Percentiles rank a stretch among this genome's conserved stretches.
Evolutionary conservation across 2,888 invertebrate species (phyloP).

Genomic region (Yponomeuta cagnagella): DNA sequence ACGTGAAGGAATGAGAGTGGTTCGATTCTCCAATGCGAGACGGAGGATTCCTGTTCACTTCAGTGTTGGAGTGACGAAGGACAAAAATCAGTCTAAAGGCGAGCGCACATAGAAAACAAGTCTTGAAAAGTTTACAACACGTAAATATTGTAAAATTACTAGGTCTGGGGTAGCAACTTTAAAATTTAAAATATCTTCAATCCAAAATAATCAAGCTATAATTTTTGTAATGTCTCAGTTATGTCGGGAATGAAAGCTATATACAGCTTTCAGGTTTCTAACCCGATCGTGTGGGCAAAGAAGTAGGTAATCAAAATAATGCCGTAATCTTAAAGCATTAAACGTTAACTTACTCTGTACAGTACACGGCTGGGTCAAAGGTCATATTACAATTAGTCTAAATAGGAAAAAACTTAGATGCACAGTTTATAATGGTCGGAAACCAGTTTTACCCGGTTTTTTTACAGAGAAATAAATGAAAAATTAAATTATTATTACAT

Average conservation of each 20-base stretch:
- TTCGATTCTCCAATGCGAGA: neutral
- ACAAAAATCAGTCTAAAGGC: constrained; percentile 6
- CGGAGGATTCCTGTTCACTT: neutral
- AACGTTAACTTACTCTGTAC: constrained; percentile 11
- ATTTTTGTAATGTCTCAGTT: neutral
- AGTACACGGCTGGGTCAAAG: constrained; percentile 14
- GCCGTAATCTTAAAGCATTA: constrained; percentile 12
- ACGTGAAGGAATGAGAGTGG: neutral
- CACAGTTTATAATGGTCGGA: neutral
- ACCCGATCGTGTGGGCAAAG: neutral
- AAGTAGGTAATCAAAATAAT: neutral
- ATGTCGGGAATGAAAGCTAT: neutral
- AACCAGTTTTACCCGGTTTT: neutral
- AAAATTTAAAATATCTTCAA: neutral
- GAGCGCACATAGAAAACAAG: neutral
- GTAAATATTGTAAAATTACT: neutral
- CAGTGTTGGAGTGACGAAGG: neutral
- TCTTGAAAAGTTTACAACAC: constrained; percentile 2
- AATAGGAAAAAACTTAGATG: constrained; percentile 5
- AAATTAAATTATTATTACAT: constrained; percentile 3
- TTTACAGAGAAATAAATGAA: neutral
- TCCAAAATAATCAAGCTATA: neutral
- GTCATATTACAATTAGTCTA: neutral
- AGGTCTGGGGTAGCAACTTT: neutral
- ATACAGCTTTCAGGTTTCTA: neutral